phyloP scores from a whole-genome alignment of 1,140 invertebrate genomes.

The Atta texana region DNA sequence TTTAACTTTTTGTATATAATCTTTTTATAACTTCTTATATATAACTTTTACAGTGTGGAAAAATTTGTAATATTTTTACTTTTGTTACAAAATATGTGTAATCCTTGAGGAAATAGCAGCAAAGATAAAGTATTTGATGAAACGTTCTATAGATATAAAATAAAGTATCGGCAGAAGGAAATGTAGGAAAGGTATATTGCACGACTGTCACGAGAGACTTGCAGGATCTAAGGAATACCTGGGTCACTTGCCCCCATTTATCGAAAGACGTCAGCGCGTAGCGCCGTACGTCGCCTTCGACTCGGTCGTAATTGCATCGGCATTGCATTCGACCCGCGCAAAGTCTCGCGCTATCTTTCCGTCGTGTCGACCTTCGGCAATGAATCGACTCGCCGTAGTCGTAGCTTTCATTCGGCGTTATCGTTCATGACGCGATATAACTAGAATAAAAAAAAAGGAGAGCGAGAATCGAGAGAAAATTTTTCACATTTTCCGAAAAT shows the following conservation, averaged over 20 bases:
- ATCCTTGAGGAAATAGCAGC: not conserved
- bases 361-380: slow-evolving; percentile 35
- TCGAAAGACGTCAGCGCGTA: slow-evolving; percentile 18
- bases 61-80: no score
- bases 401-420: slow-evolving; percentile 11
- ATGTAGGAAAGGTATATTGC: not conserved
- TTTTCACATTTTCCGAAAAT: not conserved
- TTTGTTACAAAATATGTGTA: no score
- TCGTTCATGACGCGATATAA: not conserved
- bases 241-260: slow-evolving; percentile 23
- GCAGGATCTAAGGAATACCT: not conserved
- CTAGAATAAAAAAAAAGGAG: not conserved
- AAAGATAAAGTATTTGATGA: not conserved
- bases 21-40: no score
- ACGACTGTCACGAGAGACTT: not conserved
- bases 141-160: not conserved
- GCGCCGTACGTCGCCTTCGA: slow-evolving; percentile 35
- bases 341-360: slow-evolving; percentile 35
- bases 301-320: slow-evolving; percentile 61
- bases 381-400: slow-evolving; percentile 18
- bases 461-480: not conserved
- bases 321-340: slow-evolving; percentile 46
- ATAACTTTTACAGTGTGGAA: no score
- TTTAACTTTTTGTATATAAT: no score
- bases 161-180: not conserved